These are phyloP conservation scores for Daphoenositta chrysoptera DNA, from an alignment of 2,113 vertebrate species.

Conservation along the genomic window DNA sequence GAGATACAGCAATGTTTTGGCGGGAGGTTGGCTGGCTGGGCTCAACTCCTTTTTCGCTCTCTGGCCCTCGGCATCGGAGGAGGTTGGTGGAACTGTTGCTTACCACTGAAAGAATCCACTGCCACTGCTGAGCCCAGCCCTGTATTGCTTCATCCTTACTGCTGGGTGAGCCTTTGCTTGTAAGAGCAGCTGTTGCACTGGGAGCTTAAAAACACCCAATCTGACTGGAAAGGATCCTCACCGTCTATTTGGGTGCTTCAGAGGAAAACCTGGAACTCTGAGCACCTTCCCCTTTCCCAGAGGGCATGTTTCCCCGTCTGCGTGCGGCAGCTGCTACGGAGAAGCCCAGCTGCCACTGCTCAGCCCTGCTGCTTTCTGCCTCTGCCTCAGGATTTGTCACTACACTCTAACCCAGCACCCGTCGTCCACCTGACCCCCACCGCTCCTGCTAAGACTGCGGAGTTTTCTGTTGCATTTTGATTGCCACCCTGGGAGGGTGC, in stretches of 20 bases:
- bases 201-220: not conserved
- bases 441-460: too few relatives aligned
- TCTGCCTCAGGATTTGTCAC: not conserved
- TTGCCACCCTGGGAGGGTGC: too few relatives aligned
- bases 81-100: not conserved
- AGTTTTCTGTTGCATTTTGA: too few relatives aligned
- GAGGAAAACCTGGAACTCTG: not conserved
- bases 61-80: not conserved
- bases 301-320: not conserved
- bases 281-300: not conserved
- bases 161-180: too few relatives aligned
- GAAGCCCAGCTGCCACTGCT: too few relatives aligned
- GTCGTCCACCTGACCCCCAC: too few relatives aligned
- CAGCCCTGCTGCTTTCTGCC: not conserved
- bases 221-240: not conserved
- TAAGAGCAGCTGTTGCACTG: not conserved
- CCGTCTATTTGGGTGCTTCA: not conserved
- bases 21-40: too few relatives aligned
- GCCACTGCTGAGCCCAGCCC: fast-evolving
- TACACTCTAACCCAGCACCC: not conserved
- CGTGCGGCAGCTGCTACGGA: not conserved
- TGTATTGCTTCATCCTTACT: not conserved
- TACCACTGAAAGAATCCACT: too few relatives aligned
- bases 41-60: not conserved
- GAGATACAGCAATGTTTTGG: not conserved